Base-by-base conservation (phyloP, 2,888 invertebrate species). In the Phasia obesa region DNA sequence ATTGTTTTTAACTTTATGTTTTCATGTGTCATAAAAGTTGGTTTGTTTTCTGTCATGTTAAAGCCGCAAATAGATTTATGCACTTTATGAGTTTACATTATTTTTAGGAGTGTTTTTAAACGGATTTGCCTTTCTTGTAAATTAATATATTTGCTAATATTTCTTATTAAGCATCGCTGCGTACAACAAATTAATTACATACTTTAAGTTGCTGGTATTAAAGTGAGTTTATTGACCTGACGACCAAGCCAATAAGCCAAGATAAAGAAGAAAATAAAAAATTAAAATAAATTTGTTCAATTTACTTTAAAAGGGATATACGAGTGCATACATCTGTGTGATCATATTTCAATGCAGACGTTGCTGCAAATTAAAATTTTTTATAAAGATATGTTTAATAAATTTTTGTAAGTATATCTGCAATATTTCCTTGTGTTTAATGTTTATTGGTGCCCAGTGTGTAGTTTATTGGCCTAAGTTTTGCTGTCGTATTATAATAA, bases 1-100 rank as follows among this genome's bases (percentile, higher is more conserved):
- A 42, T n/a, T 4, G 19, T 25, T 57, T 25, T 35, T 31, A 19
- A 35, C 3, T 57, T 35, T 35, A 11, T 35, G 4, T 19, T 31
- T 17, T 7, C 6, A 15, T 17, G 11, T 27, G 17, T 19, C 11
- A 11, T 35, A 11, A 2, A 11, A 35, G 27, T 13, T 2, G 27
- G 13, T 27, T 17, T 23, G 6, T 19, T 27, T 51, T 44, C 31
- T 70, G 55, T 42, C 70, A 31, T 49, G 23, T 44, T 69, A 38
- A 53, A 62, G 44, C 23, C 70, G 57, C 62, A 57, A 70, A 64
- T 80, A 79, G 73, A 79, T 60, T 79, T 79, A 73, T 73, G 47
- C 35, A 44, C n/a, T 55, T 55, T 67, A 60, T 55, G 23, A 53
- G 31, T 53, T 62, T 11, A 62, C 17, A 57, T 55, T 62, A n/a